A percentile compares a stretch with the other conserved stretches of the same genome.
phyloP scores from a whole-genome alignment of 2,888 invertebrate genomes.

The Pseudeuparius sepicola region DNA sequence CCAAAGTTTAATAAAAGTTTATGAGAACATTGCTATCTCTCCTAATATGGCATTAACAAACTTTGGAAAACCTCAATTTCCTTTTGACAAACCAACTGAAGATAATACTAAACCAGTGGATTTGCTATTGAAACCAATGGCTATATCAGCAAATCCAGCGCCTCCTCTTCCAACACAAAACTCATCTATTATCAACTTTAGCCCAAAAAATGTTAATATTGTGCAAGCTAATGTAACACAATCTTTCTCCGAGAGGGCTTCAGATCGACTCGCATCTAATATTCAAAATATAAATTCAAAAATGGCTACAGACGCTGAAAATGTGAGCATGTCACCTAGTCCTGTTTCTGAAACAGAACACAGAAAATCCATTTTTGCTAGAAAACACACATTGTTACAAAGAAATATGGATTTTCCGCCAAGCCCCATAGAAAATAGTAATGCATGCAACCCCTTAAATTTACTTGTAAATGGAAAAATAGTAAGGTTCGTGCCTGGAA shows the following conservation, averaged over 20 bases:
- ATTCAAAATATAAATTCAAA: background rate
- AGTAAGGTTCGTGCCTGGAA: constrained; percentile 81
- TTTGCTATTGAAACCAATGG: constrained; percentile 37
- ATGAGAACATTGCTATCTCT: constrained; percentile 31
- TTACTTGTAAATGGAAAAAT: constrained; percentile 55
- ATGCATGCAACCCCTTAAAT: constrained; percentile 43
- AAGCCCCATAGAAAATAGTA: too few species aligned
- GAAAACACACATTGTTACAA: too few species aligned
- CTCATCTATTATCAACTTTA: too few species aligned
- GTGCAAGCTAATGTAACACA: background rate
- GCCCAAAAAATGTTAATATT: background rate
- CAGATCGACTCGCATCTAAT: background rate
- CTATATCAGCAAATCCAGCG: too few species aligned
- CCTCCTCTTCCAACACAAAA: constrained; percentile 20
- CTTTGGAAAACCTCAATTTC: constrained; percentile 24
- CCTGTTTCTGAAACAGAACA: background rate
- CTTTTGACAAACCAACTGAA: constrained; percentile 17
- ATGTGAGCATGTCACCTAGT: background rate
- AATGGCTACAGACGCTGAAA: background rate
- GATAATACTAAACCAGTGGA: constrained; percentile 20
- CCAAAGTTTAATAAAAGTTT: constrained; percentile 34
- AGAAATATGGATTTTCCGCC: background rate
- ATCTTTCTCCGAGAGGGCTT: background rate
- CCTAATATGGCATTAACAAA: constrained; percentile 32
- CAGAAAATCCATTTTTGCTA: too few species aligned